phyloP scores from a whole-genome alignment of 2,113 vertebrate genomes.

The Cygnus atratus region DNA sequence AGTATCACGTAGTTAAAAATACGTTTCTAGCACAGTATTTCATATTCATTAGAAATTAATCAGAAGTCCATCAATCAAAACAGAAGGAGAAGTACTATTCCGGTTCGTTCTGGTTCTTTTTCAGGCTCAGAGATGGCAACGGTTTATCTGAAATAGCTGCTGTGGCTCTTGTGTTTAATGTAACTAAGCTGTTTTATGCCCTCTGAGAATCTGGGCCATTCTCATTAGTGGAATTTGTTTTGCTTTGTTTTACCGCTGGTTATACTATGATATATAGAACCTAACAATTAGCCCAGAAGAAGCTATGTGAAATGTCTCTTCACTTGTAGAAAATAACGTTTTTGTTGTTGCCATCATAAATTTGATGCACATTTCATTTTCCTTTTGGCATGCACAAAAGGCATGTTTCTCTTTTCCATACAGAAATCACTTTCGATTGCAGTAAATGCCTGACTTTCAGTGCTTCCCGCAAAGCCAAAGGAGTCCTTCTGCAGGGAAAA shows the following conservation, averaged over 20 bases:
- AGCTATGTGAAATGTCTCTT: background rate
- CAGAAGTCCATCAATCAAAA: slow-evolving; percentile 38
- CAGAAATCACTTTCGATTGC: background rate
- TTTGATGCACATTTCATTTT: slow-evolving; percentile 43
- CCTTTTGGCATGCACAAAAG: slow-evolving; percentile 22
- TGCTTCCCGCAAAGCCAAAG: slow-evolving; percentile 1
- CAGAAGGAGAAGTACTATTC: background rate
- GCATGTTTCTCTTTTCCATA: background rate
- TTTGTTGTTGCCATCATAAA: slow-evolving; percentile 35
- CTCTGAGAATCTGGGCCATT: background rate
- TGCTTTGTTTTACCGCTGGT: slow-evolving; percentile 26
- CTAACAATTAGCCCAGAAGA: slow-evolving; percentile 44
- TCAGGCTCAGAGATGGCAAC: background rate
- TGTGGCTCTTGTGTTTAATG: background rate
- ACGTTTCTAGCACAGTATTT: slow-evolving; percentile 28
- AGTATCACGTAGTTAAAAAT: slow-evolving; percentile 51
- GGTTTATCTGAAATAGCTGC: background rate
- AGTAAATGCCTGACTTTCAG: background rate
- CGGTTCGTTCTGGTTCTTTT: background rate
- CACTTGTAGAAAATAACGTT: background rate
- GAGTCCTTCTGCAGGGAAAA: slow-evolving; percentile 43
- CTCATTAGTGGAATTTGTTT: slow-evolving; percentile 40
- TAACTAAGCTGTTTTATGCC: slow-evolving; percentile 17
- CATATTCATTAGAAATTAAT: slow-evolving; percentile 55
- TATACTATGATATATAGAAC: slow-evolving; percentile 5